A percentile compares a stretch with the other conserved stretches of the same genome.
Conservation (phyloP, 2,888 invertebrate genomes). For the Drosophila macrothrix region DNA sequence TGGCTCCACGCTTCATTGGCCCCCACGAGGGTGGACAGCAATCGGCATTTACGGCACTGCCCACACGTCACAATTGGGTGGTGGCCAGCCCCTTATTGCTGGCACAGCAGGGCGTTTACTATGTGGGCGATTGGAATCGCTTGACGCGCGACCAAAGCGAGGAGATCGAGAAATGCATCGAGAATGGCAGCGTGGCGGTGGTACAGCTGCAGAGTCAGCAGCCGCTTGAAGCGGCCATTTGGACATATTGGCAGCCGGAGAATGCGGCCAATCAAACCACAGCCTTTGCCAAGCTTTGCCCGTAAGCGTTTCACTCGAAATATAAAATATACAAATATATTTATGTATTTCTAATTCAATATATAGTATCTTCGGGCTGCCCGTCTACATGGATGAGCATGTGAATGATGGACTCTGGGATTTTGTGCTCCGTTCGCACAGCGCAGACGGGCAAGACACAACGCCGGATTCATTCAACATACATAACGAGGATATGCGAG, state of each 20-base stretch:
- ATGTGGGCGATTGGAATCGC: slow-evolving; percentile 84
- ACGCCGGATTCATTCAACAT: slow-evolving; percentile 63
- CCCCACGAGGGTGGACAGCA: slow-evolving; percentile 75
- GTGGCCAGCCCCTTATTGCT: slow-evolving; percentile 83
- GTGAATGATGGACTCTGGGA: slow-evolving; percentile 66
- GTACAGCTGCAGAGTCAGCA: slow-evolving; percentile 45
- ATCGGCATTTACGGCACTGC: slow-evolving; percentile 18
- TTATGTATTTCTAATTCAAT: neutral
- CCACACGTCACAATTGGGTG: slow-evolving; percentile 70
- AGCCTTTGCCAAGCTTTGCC: slow-evolving; percentile 79
- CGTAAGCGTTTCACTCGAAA: slow-evolving; percentile 67
- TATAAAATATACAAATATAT: neutral
- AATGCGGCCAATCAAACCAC: slow-evolving; percentile 73
- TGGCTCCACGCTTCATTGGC: slow-evolving; percentile 81
- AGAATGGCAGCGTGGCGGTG: slow-evolving; percentile 61
- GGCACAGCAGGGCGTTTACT: slow-evolving; percentile 84
- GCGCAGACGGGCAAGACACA: slow-evolving; percentile 17
- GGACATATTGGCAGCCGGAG: slow-evolving; percentile 83
- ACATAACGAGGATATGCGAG: slow-evolving; percentile 76
- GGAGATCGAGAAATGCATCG: slow-evolving; percentile 77
- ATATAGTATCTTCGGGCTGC: slow-evolving; percentile 84
- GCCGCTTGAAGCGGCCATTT: slow-evolving; percentile 82
- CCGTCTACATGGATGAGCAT: slow-evolving; percentile 76
- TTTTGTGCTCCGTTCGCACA: slow-evolving; percentile 75
- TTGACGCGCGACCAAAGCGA: slow-evolving; percentile 65